Base-by-base conservation (phyloP, 2,888 invertebrate species). In the Hofmannophila pseudospretella region DNA sequence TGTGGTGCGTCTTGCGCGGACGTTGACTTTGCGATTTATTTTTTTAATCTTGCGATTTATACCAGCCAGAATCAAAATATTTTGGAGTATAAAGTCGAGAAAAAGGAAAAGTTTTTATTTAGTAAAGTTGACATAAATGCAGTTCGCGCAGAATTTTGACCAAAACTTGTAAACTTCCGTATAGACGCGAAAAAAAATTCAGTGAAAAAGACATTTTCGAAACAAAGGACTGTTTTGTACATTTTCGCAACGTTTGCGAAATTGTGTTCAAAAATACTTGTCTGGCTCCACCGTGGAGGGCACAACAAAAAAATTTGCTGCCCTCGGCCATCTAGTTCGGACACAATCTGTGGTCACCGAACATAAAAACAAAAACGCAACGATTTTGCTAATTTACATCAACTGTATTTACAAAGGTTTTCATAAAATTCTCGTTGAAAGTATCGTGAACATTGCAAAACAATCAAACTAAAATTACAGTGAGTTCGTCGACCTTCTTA, bases 1-100 rank as follows among this genome's bases (percentile, higher is more conserved):
- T 81, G 87, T 78, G 86, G 86, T 85, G 86, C 84, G 79, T 85
- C 81, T 86, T 86, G 81, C 82, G 87, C 82, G 88, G 82, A 81
- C 81, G 72, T 80, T 85, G 80, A 85, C 78, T 77, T 74, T 71
- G 75, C 81, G 84, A 82, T 75, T 75, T 67, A 67, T 75, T 62
- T 75, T 71, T 70, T 72, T 69, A 60, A 64, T 64, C 65, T 75
- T 77, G 66, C 84, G 82, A 81, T 79, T 82, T 75, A 72, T 81
- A 78, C 79, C n/a, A 58, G 63, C 81, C 75, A 84, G 79, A 75
- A 76, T 69, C 61, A 55, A 65, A 61, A 67, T 62, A 61, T 75
- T 81, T 81, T 81, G 84, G 79, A 75, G 81, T 82, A 80, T 79
- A 73, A 63, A 76, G 74, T 82, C 79, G 75, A 56, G 66, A 63